A percentile compares a stretch with the other conserved stretches of the same genome.
phyloP scores from a whole-genome alignment of 2,888 invertebrate genomes.

The Dusona sp. region DNA sequence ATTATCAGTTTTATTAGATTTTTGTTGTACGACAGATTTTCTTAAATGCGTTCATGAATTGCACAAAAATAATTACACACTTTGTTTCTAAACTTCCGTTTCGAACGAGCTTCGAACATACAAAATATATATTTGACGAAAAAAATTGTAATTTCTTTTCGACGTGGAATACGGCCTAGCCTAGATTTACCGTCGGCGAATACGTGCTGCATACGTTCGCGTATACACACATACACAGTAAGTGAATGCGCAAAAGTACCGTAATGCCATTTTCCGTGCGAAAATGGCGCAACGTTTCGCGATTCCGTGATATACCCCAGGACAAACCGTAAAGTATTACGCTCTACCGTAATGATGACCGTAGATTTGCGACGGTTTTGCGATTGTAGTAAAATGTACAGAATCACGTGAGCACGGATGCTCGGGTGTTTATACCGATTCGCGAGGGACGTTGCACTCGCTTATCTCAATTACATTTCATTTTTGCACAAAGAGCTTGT shows the following conservation, averaged over 20 bases:
- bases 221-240: constrained; percentile 26
- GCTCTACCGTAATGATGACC: constrained; percentile 84
- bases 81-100: background rate
- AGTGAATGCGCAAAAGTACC: constrained; percentile 80
- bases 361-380: constrained; percentile 80
- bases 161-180: constrained; percentile 72
- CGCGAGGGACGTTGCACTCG: constrained; percentile 29
- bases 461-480: constrained; percentile 10
- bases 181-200: constrained; percentile 76
- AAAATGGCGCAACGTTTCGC: constrained; percentile 78
- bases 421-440: constrained; percentile 43
- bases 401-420: constrained; percentile 29
- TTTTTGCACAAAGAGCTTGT: constrained; percentile 5
- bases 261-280: constrained; percentile 80
- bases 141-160: constrained; percentile 37
- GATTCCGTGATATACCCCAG: constrained; percentile 81
- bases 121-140: background rate
- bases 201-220: constrained; percentile 51
- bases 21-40: background rate
- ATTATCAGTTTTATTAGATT: background rate
- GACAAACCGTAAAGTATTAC: constrained; percentile 83
- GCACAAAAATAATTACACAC: background rate
- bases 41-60: background rate
- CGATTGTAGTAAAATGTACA: constrained; percentile 66
- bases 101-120: background rate